Conservation (phyloP, 2,113 vertebrate genomes). For the Paedocypris sp. region DNA sequence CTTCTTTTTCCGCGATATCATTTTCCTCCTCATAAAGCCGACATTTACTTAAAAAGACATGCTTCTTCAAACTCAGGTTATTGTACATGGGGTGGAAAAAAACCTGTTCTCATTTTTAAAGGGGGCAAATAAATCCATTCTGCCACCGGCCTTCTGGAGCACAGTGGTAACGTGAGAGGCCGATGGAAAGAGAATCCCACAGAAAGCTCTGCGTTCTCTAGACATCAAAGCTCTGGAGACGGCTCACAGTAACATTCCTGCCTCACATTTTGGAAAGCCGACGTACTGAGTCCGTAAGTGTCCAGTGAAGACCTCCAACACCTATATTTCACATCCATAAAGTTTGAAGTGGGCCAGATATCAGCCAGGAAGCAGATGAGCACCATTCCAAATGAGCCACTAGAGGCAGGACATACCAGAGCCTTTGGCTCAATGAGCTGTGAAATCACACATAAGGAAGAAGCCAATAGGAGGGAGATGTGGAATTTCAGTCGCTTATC, state of each 20-base stretch:
- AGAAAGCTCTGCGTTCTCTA: conserved; percentile 34
- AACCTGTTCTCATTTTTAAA: conserved; percentile 51
- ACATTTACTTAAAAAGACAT: neutral
- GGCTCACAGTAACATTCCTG: conserved; percentile 54
- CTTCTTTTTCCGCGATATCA: too few relatives aligned
- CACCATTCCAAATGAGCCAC: conserved; percentile 13
- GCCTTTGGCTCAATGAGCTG: conserved; percentile 37
- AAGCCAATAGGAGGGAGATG: conserved; percentile 36
- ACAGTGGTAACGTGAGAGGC: conserved; percentile 53
- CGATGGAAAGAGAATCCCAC: conserved; percentile 39
- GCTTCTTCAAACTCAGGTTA: conserved; percentile 41
- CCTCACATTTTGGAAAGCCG: conserved; percentile 33
- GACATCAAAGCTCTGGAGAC: conserved; percentile 59
- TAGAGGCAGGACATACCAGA: conserved; percentile 41
- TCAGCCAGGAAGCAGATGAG: conserved; percentile 17
- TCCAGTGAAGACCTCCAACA: conserved; percentile 1
- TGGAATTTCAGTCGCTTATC: conserved; percentile 36
- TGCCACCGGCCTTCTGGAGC: conserved; percentile 43
- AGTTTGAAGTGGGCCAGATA: conserved; percentile 2
- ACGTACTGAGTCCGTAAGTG: neutral
- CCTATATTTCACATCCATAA: conserved; percentile 25
- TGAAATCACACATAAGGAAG: conserved; percentile 41
- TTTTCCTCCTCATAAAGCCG: conserved; percentile 22
- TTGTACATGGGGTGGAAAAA: conserved; percentile 45
- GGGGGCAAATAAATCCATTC: conserved; percentile 54